Evolutionary conservation across 2,797 vertebrate genomes (phyloP), one percentile per base, ranked within the genome.

Genomic region (Carduelis carduelis): DNA sequence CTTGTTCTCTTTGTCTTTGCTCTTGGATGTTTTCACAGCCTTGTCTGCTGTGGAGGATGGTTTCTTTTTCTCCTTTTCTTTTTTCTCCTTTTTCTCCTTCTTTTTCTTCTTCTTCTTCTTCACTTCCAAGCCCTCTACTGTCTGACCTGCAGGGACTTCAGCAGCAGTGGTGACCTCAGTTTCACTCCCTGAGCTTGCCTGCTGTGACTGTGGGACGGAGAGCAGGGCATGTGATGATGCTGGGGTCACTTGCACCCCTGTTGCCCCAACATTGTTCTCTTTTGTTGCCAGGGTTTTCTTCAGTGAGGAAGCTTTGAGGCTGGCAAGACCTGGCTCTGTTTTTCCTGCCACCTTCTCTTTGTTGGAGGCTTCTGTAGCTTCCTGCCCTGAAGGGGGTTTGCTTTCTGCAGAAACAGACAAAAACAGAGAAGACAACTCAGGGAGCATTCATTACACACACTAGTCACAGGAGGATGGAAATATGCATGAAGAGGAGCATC

Each of bases 1-100:
- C 79, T 87, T 97, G 64, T 90, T 91, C 71, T 98, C 97, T 50
- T 96, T 97, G 53, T 93, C 95, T 76, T 94, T 95, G 76, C 50
- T 78, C 79, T 97, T 97, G 1, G 91, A 3, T 0, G 53, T 6
- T 85, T 97, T 96, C 4, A 6, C 8, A 14, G 92, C 34, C 41
- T 96, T 96, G 47, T 84, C 81, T 32, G 76, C 30, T 0, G 17
- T 32, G 8, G 75, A 86, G 17, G 96, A 71, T 11, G 52, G 13
- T 46, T 95, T 96, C 78, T 91, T 96, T 76, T 87, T 96, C n/a
- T 83, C 92, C 21, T 97, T 97, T 19, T 97, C 94, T 68, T 90
- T 96, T 70, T 88, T 96, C n/a, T 78, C 91, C 68, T 91, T 96
- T 74, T 87, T 96, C 27, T 83, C 59, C 12, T 64, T 96, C 14